Conservation (phyloP, 2,888 invertebrate genomes). For the Mesoligia furuncula region DNA sequence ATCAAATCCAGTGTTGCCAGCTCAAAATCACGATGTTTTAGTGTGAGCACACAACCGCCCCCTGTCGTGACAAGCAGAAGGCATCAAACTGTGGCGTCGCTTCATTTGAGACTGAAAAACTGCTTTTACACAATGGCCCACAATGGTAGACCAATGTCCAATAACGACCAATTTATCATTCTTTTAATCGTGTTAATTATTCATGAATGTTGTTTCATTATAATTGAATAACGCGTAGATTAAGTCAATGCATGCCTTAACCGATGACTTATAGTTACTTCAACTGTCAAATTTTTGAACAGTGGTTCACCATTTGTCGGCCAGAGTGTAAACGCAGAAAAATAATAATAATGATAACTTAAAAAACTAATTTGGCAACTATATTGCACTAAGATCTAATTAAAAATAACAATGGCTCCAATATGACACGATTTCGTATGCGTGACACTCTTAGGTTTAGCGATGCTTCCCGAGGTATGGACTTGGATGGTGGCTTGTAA, state of each 20-base stretch:
- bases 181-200: not conserved
- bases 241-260: not conserved
- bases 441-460: slow-evolving; percentile 60
- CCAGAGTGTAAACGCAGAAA: slow-evolving; percentile 23
- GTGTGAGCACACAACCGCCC: slow-evolving; percentile 63
- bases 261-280: not conserved
- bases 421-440: slow-evolving; percentile 64
- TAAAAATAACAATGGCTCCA: slow-evolving; percentile 69
- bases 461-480: slow-evolving; percentile 37
- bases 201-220: not conserved
- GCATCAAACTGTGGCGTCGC: slow-evolving; percentile 76
- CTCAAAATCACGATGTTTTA: slow-evolving; percentile 30
- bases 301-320: not conserved
- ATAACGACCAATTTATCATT: not conserved
- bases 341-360: slow-evolving; percentile 35
- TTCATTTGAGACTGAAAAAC: slow-evolving; percentile 38
- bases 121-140: slow-evolving; percentile 36
- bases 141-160: slow-evolving; percentile 2
- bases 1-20: slow-evolving; percentile 33
- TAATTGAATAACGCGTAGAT: not conserved
- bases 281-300: not conserved
- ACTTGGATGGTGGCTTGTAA: slow-evolving; percentile 4
- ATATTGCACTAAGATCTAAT: slow-evolving; percentile 79
- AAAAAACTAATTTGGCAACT: slow-evolving; percentile 79
- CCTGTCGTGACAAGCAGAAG: slow-evolving; percentile 59